These are phyloP conservation scores for Teleogryllus oceanicus DNA, from an alignment of 2,888 invertebrate genomes.

Conservation along the genomic window DNA sequence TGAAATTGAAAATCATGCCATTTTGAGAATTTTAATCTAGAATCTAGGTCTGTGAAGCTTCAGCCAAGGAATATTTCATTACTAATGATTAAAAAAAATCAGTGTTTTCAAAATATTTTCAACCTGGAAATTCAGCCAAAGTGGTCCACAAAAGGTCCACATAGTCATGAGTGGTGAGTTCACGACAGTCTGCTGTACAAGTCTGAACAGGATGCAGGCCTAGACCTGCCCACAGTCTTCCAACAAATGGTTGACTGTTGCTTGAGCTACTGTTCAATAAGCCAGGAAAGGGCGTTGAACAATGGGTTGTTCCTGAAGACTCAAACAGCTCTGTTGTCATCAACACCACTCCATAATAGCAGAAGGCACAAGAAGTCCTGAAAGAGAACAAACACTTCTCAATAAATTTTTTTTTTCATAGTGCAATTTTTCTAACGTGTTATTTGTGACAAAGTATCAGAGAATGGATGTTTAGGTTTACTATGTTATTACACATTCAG, in stretches of 20 bases:
- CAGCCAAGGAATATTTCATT: no score
- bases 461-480: no score
- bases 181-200: constrained; percentile 65
- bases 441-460: no score
- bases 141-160: constrained; percentile 92
- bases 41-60: no score
- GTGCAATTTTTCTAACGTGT: background rate
- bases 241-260: background rate
- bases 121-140: constrained; percentile 89
- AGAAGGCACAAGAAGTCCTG: constrained; percentile 91
- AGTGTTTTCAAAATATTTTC: background rate
- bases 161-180: constrained; percentile 80
- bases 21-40: no score
- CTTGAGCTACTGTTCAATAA: constrained; percentile 22
- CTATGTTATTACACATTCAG: no score
- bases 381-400: constrained; percentile 33
- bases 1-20: no score
- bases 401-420: constrained; percentile 26
- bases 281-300: constrained; percentile 41
- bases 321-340: constrained; percentile 93
- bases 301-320: constrained; percentile 51
- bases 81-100: no score
- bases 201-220: constrained; percentile 49
- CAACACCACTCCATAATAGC: constrained; percentile 90
- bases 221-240: constrained; percentile 39